Evolutionary conservation across 2,888 invertebrate species (phyloP).

Genomic region (Bombylius discolor): DNA sequence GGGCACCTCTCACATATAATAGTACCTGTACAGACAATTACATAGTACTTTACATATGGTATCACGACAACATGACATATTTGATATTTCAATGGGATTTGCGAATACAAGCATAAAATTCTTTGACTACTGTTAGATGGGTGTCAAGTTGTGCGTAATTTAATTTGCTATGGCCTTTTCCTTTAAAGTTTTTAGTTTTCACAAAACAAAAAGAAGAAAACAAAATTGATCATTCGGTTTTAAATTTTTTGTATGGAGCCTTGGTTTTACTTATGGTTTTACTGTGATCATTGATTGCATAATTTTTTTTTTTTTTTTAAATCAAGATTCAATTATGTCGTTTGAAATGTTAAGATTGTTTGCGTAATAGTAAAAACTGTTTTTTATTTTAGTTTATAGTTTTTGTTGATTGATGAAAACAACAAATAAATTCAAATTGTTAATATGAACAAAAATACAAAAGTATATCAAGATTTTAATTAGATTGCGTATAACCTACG

Average conservation of each 20-base stretch:
- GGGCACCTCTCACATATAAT: no score
- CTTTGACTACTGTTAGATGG: constrained; percentile 2
- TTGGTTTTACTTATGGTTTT: background rate
- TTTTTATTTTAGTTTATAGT: no score
- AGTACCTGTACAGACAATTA: background rate
- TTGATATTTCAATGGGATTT: constrained; percentile 9
- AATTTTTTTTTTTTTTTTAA: background rate
- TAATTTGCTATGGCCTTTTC: constrained; percentile 2
- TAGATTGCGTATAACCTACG: background rate
- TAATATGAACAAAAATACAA: background rate
- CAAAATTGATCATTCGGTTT: background rate
- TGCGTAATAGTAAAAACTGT: no score
- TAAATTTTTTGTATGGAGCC: background rate
- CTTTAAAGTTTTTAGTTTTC: background rate
- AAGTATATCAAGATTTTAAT: background rate
- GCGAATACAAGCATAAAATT: background rate
- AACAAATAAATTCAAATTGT: no score
- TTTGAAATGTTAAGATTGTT: no score
- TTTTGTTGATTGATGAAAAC: no score
- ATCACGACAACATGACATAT: constrained; percentile 8
- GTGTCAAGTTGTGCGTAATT: constrained; percentile 9
- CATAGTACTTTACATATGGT: background rate
- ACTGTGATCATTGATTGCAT: background rate
- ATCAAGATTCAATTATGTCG: background rate
- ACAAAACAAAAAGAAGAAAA: background rate